A percentile compares a stretch with the other conserved stretches of the same genome.
These are phyloP conservation scores for Hucho hucho DNA, from an alignment of 2,113 vertebrate species.

Conservation along the genomic window DNA sequence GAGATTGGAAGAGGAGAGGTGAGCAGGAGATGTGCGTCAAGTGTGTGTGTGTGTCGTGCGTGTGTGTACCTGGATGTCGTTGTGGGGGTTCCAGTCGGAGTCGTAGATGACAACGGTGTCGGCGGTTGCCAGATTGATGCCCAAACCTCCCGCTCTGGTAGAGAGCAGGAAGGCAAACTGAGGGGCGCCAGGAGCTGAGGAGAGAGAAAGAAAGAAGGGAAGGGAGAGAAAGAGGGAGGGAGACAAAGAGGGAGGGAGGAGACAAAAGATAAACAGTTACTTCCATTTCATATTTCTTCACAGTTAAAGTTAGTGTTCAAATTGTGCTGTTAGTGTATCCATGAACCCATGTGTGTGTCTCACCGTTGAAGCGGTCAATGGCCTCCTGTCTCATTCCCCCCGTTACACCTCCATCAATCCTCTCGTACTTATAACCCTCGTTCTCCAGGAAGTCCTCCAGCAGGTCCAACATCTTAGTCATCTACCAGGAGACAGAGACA, in stretches of 20 bases:
- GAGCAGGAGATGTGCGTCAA: background rate
- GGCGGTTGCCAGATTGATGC: conserved; percentile 96
- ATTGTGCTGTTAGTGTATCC: background rate
- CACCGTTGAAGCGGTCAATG: conserved; percentile 97
- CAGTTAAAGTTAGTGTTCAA: background rate
- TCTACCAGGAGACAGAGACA: conserved; percentile 60
- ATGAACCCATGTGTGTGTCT: conserved; percentile 8
- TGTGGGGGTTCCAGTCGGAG: conserved; percentile 99
- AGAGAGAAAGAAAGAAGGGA: background rate
- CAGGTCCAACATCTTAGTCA: conserved; percentile 98
- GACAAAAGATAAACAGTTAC: background rate
- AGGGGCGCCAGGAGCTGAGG: conserved; percentile 89
- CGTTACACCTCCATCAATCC: conserved; percentile 95
- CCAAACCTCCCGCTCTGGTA: conserved; percentile 94
- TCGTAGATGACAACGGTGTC: conserved; percentile 98
- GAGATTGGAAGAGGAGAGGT: background rate
- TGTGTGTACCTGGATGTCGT: conserved; percentile 91
- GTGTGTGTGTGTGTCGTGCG: background rate
- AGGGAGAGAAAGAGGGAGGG: conserved; percentile 7
- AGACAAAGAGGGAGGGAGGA: background rate
- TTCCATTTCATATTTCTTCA: background rate
- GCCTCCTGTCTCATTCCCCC: conserved; percentile 96
- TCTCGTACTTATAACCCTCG: conserved; percentile 95
- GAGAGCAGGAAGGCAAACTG: conserved; percentile 98
- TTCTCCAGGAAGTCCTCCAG: conserved; percentile 96